Base-by-base conservation (phyloP, 2,113 vertebrate species). In the Mastomys natalensis region DNA sequence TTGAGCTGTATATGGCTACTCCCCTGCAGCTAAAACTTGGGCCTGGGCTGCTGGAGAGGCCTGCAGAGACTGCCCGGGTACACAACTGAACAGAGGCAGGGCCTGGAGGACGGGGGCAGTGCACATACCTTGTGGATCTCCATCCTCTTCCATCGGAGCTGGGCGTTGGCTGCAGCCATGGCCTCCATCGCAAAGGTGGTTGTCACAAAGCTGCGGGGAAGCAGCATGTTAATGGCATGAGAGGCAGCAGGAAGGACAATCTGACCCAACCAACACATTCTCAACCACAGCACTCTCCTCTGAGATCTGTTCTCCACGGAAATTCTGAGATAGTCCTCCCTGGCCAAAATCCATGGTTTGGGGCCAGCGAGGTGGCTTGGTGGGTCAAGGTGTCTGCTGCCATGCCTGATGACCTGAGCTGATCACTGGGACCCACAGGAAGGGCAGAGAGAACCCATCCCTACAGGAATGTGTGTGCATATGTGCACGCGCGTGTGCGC, bases 151-250 rank as follows among this genome's bases (percentile, higher is more conserved):
- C 99, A 99, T 95, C 97, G 98, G 91, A 99, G 98, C 97, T 99
- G 99, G 66, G 99, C 99, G 0, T 99, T 99, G 86, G 99, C 99
- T 6, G 99, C 99, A 10, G 99, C 99, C 99, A 99, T 99, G 90
- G 99, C 99, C 98, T 99, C 99, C 22, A 99, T 99, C 98, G 99
- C 99, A 64, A 99, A 99, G 1, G 99, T 99, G 0, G 99, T 99
- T 0, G 99, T 99, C 99, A 99, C 99, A 80, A 99, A 99, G 98
- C 99, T 99, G 97, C 86, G 70, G 89, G 51, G 94, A 94, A 95
- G 60, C 19, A 77, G 12, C 31, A 0, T 0, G 40, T 77, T n/a
- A n/a, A 87, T 1, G 1, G 3, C 66, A 26, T 45, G 37, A 2
- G 7, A 68, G 40, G 58, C 5, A 15, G 43, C 40, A 19, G 74